Conservation (phyloP, 2,797 vertebrate genomes). For the Chaetophractus vellerosus region DNA sequence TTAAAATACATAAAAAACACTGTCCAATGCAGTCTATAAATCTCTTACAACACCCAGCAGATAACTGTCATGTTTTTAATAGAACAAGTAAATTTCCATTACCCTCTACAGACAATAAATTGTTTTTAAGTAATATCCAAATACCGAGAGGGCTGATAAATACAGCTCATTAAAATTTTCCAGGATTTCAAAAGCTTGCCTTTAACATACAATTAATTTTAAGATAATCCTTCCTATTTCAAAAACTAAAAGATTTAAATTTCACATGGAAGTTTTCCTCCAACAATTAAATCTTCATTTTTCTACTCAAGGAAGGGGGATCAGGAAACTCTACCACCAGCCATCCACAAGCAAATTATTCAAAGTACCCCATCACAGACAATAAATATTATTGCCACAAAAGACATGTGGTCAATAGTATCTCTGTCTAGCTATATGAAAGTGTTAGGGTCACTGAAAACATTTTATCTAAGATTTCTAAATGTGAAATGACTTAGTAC, state of each 20-base stretch:
- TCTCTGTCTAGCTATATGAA: background rate
- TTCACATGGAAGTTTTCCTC: conserved; percentile 5
- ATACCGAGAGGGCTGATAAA: conserved; percentile 1
- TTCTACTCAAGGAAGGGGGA: background rate
- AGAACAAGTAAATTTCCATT: conserved; percentile 4
- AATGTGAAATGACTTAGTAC: conserved; percentile 15
- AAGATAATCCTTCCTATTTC: background rate
- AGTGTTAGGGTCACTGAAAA: background rate
- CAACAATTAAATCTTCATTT: conserved; percentile 14
- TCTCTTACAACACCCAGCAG: background rate
- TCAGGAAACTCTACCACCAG: background rate
- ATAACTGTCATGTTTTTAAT: background rate
- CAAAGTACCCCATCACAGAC: background rate
- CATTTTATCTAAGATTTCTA: conserved; percentile 26
- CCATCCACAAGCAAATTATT: background rate
- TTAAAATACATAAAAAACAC: conserved; percentile 44
- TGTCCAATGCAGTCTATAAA: background rate
- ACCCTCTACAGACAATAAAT: background rate
- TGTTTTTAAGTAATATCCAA: conserved; percentile 34
- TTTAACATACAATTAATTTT: conserved; percentile 14
- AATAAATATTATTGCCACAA: background rate
- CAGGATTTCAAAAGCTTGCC: background rate
- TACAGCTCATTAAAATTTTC: background rate
- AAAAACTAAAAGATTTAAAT: background rate
- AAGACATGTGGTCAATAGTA: background rate